A percentile compares a stretch with the other conserved stretches of the same genome.
Conservation (phyloP, 2,113 vertebrate genomes). For the Pantherophis guttatus region DNA sequence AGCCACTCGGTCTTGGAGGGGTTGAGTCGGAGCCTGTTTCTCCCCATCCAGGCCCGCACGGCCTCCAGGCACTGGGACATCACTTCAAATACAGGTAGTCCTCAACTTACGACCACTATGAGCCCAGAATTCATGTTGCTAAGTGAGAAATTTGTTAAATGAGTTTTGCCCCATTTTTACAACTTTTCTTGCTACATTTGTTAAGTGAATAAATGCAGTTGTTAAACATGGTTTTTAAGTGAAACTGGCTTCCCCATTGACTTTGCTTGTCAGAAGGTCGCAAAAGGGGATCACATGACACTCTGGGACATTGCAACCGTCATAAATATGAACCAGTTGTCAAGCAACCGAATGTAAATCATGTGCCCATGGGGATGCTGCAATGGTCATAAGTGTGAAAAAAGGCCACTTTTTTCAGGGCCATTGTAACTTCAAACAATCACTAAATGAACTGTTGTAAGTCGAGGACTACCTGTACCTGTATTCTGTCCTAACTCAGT, state of each 20-base stretch:
- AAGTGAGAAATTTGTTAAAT: background rate
- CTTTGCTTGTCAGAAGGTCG: background rate
- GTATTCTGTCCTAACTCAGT: background rate
- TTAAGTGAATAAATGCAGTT: background rate
- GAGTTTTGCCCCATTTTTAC: background rate
- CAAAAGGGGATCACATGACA: background rate
- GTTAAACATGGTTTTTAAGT: background rate
- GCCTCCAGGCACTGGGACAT: too few relatives aligned
- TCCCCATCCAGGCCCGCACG: too few relatives aligned
- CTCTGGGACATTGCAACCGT: background rate
- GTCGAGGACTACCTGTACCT: background rate
- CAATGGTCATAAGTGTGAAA: background rate
- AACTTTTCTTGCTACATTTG: background rate
- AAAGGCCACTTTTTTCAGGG: background rate
- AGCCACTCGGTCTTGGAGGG: too few relatives aligned
- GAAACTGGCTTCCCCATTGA: background rate
- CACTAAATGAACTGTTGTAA: background rate
- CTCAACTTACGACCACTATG: background rate
- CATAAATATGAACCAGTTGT: background rate
- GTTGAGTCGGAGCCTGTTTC: too few relatives aligned
- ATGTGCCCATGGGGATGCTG: background rate
- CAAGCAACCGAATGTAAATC: background rate
- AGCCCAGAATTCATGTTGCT: background rate
- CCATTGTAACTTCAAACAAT: background rate
- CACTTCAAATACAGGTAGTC: background rate